phyloP scores from a whole-genome alignment of 2,888 invertebrate genomes.

The Agriotes lineatus region DNA sequence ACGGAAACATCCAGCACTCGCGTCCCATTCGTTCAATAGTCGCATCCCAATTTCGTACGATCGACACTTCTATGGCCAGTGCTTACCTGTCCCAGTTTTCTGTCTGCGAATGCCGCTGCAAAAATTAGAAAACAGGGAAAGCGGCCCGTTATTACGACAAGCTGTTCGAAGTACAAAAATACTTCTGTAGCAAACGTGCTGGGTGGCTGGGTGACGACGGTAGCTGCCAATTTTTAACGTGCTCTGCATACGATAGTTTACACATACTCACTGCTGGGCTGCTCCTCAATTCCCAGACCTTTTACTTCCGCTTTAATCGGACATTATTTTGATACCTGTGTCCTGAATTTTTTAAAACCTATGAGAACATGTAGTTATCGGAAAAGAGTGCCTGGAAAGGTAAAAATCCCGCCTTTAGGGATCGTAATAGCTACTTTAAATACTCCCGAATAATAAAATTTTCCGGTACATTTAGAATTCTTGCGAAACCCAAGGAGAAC shows the following conservation, averaged over 20 bases:
- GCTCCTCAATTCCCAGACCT: conserved; percentile 15
- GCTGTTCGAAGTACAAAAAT: neutral
- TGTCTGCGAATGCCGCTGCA: neutral
- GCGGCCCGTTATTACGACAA: neutral
- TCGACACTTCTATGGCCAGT: neutral
- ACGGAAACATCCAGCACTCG: neutral
- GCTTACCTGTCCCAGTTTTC: neutral
- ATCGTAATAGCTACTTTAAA: too few species aligned
- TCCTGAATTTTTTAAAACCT: neutral
- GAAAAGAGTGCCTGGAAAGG: neutral
- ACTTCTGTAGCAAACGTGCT: neutral
- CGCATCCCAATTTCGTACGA: neutral
- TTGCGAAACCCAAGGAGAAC: too few species aligned
- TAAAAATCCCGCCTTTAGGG: too few species aligned
- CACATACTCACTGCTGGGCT: conserved; percentile 12
- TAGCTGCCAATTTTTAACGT: conserved; percentile 38
- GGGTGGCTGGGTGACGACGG: conserved; percentile 28
- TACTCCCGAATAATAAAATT: too few species aligned
- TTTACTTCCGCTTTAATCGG: conserved; percentile 6
- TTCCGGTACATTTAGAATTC: too few species aligned
- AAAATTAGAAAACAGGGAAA: conserved; percentile 2
- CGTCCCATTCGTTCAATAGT: neutral
- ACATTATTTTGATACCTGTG: conserved; percentile 1
- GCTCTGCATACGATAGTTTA: conserved; percentile 36
- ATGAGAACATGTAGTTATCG: neutral